Base-by-base conservation (phyloP, 2,888 invertebrate genomes). In the Heliconius sara region DNA sequence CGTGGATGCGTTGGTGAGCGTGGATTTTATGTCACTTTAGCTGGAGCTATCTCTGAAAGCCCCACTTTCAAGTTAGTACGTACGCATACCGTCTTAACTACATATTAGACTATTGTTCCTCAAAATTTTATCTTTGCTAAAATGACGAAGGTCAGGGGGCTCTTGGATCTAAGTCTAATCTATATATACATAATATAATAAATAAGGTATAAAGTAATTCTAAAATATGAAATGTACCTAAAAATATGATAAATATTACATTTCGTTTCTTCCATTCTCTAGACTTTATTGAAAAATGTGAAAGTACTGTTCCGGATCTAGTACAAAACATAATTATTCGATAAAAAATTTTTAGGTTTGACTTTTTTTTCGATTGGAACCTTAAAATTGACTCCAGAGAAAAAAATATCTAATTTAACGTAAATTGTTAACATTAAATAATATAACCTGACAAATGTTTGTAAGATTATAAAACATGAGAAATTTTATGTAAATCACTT, bases 401-500 rank as follows among this genome's bases (percentile, higher is more conserved):
- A 25, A 67, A 67, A 39, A 67, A 34, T 22, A 34, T 2, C 52
- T 22, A 22, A 22, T 52, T 22, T 34, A 67, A 34, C 34, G 67
- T 67, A 34, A 67, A 68, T 68, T 68, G 12, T 4, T 68, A 68
- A 39, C 68, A 68, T 13, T 68, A 34, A 68, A n/a, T 68, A 10
- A n/a, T 19, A n/a, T 68, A 4, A 7, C 34, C 10, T n/a, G 10
- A n/a, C n/a, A 60, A 60, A 60, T 60, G n/a, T n/a, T n/a, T 60
- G 60, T 60, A 60, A 60, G 10, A 60, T 12, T 60, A 2, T 52
- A 6, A 52, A 52, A 60, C 30, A 66, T 19, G 30, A 3, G 25
- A 66, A 30, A 16, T 25, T n/a, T 30, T 66, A 66, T 30, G 19
- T 66, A 27, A 65, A 65, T 65, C 27, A 25, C 6, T 66, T 66